phyloP scores from a whole-genome alignment of 2,113 vertebrate species.

The Notarius quadriscutis region DNA sequence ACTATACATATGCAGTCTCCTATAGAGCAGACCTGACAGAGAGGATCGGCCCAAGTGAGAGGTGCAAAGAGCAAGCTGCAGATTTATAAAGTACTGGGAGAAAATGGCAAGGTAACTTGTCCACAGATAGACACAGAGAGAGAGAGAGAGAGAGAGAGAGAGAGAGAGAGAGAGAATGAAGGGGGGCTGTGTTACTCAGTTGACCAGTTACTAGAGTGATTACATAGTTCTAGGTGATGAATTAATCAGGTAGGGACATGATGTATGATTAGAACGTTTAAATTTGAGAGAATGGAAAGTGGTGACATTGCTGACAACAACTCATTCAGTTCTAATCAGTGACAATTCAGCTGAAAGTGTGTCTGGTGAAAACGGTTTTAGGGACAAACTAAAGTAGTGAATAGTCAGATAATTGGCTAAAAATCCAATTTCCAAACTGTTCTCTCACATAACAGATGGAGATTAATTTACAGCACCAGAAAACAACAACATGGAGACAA shows the following conservation, averaged over 20 bases:
- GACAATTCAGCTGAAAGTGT: not conserved
- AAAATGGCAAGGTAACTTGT: not conserved
- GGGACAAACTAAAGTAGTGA: not conserved
- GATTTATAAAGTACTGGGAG: not conserved
- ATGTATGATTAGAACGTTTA: not conserved
- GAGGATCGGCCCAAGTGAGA: not conserved
- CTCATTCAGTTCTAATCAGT: not conserved
- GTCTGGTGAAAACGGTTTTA: not conserved
- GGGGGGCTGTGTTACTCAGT: not conserved
- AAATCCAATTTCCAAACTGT: constrained; percentile 18
- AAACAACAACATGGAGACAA: not conserved
- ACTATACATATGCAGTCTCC: not conserved
- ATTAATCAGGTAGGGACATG: not conserved
- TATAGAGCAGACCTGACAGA: constrained; percentile 23
- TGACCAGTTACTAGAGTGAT: not conserved
- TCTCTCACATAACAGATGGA: constrained; percentile 27
- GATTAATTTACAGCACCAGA: constrained; percentile 24
- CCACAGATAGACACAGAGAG: not conserved
- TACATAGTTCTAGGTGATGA: not conserved
- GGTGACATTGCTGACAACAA: not conserved
- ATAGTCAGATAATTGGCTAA: constrained; percentile 24
- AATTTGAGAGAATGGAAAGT: constrained; percentile 1
- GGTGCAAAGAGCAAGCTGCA: not conserved
- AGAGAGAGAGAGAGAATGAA: not conserved
- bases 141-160: not conserved